phyloP scores from a whole-genome alignment of 2,113 vertebrate genomes.

The Archocentrus centrarchus region DNA sequence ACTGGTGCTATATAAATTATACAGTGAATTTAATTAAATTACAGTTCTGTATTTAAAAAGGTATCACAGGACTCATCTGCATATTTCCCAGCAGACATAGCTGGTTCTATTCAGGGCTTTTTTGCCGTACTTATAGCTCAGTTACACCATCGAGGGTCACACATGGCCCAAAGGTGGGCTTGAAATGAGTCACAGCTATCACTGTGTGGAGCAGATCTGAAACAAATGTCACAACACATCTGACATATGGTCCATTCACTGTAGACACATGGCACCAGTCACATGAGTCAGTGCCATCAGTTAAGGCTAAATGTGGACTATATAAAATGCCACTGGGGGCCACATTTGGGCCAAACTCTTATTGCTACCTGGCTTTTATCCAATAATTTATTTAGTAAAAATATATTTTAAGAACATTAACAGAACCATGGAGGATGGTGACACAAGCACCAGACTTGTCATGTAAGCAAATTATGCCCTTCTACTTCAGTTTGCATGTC shows the following conservation, averaged over 20 bases:
- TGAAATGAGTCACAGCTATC: neutral
- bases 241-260: neutral
- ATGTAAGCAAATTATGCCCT: neutral
- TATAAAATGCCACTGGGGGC: no score
- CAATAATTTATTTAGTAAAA: neutral
- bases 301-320: neutral
- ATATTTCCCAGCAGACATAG: neutral
- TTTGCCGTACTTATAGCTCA: neutral
- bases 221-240: neutral
- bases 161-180: neutral
- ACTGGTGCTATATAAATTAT: neutral
- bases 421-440: neutral
- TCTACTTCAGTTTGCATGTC: neutral
- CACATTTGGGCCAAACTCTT: neutral
- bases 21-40: neutral
- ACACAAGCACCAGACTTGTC: neutral
- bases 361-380: neutral
- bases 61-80: neutral
- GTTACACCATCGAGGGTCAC: neutral
- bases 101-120: neutral
- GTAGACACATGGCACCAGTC: neutral
- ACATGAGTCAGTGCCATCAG: neutral
- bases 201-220: neutral
- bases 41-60: neutral
- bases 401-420: neutral